Percentiles rank a stretch among this genome's conserved stretches.
Conservation (phyloP, 2,113 vertebrate species). For the Elephas maximus region DNA sequence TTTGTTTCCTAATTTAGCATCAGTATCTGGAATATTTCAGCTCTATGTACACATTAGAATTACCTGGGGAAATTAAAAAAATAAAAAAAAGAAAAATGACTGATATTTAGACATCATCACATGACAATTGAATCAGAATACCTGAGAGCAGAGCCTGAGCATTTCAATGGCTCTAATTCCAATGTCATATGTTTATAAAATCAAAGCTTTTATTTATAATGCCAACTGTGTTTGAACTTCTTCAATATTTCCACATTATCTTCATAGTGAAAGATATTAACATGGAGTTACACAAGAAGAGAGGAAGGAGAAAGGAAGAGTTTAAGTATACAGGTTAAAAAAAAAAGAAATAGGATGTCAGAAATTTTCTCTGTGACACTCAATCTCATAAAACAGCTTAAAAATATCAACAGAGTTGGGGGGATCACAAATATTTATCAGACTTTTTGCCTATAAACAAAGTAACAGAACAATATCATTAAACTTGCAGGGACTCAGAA, state of each 20-base stretch:
- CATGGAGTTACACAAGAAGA: neutral
- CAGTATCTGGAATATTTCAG: neutral
- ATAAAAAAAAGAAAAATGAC: no score
- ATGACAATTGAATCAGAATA: no score
- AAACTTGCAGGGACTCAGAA: neutral
- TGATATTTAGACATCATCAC: no score
- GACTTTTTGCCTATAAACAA: neutral
- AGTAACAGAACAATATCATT: neutral
- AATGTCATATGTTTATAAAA: neutral
- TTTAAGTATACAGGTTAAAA: neutral
- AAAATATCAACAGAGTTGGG: neutral
- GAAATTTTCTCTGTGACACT: neutral
- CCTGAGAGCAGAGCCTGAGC: neutral
- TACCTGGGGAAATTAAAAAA: no score
- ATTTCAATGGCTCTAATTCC: neutral
- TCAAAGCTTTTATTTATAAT: neutral
- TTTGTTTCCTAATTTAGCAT: constrained; percentile 16
- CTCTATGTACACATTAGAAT: no score
- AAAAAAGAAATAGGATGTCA: neutral
- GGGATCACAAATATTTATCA: neutral
- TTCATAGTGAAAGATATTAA: neutral
- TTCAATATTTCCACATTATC: neutral
- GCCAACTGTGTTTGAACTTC: neutral
- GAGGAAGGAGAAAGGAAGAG: neutral
- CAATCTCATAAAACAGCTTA: neutral